Evolutionary conservation across 2,113 vertebrate species (phyloP).

Genomic region (Porphyrio hochstetteri): DNA sequence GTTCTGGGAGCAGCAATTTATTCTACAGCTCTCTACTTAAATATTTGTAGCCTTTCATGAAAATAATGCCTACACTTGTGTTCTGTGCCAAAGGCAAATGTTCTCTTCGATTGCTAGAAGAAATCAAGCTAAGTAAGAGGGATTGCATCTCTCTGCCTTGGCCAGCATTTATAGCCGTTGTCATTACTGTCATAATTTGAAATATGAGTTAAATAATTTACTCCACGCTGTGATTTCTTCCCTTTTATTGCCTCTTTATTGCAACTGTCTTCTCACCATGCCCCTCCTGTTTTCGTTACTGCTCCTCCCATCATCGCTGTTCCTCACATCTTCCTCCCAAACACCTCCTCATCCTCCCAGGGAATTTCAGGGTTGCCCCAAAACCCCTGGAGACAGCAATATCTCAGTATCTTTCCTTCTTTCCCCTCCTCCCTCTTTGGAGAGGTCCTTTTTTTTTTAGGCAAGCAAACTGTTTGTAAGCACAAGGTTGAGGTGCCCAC

Average conservation of each 20-base stretch:
- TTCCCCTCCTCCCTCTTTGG: not conserved
- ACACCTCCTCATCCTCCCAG: not conserved
- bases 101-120: not conserved
- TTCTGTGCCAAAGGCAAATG: not conserved
- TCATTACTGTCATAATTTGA: not conserved
- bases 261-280: not conserved
- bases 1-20: conserved; percentile 12
- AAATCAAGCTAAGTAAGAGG: conserved; percentile 1
- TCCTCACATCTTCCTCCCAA: not conserved
- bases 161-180: not conserved
- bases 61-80: not conserved
- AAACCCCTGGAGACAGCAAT: not conserved
- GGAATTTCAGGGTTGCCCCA: not conserved
- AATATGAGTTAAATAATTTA: not conserved
- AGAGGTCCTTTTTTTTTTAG: not conserved
- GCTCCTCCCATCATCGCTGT: not conserved
- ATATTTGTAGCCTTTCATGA: not conserved
- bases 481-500: not conserved
- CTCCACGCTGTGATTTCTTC: not conserved
- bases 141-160: not conserved
- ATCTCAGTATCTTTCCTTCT: not conserved
- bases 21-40: not conserved
- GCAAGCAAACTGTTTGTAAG: not conserved
- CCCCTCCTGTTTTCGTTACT: not conserved
- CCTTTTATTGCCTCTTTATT: not conserved